Percentiles rank a stretch among this genome's conserved stretches.
phyloP scores from a whole-genome alignment of 2,113 vertebrate species.

The Pluvianellus socialis region DNA sequence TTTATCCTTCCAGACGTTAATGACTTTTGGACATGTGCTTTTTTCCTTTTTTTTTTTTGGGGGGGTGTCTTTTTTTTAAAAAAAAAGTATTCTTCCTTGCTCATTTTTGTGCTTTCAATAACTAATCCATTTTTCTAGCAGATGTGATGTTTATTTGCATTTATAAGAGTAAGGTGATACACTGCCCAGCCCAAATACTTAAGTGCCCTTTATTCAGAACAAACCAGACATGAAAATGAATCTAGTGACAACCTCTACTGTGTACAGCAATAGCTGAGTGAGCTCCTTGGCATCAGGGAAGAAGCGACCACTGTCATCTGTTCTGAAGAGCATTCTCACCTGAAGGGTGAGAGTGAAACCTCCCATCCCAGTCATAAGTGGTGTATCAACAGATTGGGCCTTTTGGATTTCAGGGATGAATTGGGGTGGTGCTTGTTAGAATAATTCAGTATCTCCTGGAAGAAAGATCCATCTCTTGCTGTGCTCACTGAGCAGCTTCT shows the following conservation, averaged over 20 bases:
- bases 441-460: not conserved
- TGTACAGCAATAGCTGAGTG: not conserved
- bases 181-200: not conserved
- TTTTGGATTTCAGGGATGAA: too few relatives aligned
- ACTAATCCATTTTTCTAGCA: not conserved
- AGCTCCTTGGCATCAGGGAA: not conserved
- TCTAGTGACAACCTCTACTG: not conserved
- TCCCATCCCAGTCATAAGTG: not conserved
- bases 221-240: not conserved
- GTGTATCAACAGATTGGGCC: not conserved
- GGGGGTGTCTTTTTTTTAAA: not conserved
- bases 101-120: not conserved
- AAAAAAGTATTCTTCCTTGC: not conserved
- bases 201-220: not conserved
- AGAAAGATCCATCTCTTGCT: not conserved
- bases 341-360: not conserved
- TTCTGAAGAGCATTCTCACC: not conserved
- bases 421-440: not conserved
- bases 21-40: not conserved
- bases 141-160: not conserved
- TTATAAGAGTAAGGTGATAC: not conserved
- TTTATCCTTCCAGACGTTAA: not conserved
- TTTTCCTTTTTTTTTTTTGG: not conserved
- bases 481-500: not conserved
- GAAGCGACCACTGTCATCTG: not conserved